Conservation (phyloP, 2,113 vertebrate species). For the Cynoglossus semilaevis region DNA sequence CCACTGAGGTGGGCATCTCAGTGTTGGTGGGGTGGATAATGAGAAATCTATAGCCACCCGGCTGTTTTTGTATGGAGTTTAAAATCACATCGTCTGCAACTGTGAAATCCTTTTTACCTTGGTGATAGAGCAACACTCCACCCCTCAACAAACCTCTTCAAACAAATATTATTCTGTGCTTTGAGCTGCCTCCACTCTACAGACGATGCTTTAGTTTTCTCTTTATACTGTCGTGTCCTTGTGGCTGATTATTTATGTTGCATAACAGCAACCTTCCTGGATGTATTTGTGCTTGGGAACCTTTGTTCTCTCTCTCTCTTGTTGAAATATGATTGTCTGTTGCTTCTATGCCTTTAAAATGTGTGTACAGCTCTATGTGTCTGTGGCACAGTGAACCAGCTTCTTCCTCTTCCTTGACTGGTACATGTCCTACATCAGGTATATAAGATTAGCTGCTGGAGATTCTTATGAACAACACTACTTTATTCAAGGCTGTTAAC, state of each 20-base stretch:
- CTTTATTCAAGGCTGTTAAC: no score
- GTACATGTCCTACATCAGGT: no score
- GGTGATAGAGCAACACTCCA: not conserved
- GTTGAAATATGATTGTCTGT: not conserved
- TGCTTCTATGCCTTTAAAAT: no score
- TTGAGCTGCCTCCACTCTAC: not conserved
- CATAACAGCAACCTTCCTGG: not conserved
- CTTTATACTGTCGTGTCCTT: not conserved
- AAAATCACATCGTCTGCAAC: not conserved
- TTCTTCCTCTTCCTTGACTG: no score
- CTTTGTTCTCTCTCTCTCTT: not conserved
- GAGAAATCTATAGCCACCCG: slow-evolving; percentile 6
- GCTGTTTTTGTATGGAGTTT: slow-evolving; percentile 14
- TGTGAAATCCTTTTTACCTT: not conserved
- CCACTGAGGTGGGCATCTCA: slow-evolving; percentile 8
- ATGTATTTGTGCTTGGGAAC: no score
- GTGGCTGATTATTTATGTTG: not conserved
- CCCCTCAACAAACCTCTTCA: not conserved
- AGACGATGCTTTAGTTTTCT: not conserved
- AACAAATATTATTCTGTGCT: not conserved
- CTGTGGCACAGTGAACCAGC: no score
- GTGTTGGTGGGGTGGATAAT: slow-evolving; percentile 7
- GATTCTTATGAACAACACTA: no score
- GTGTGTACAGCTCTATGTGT: no score
- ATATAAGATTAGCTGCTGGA: no score